Percentiles rank a stretch among this genome's conserved stretches.
These are phyloP conservation scores for Rhea pennata DNA, from an alignment of 2,113 vertebrate species.

Conservation along the genomic window DNA sequence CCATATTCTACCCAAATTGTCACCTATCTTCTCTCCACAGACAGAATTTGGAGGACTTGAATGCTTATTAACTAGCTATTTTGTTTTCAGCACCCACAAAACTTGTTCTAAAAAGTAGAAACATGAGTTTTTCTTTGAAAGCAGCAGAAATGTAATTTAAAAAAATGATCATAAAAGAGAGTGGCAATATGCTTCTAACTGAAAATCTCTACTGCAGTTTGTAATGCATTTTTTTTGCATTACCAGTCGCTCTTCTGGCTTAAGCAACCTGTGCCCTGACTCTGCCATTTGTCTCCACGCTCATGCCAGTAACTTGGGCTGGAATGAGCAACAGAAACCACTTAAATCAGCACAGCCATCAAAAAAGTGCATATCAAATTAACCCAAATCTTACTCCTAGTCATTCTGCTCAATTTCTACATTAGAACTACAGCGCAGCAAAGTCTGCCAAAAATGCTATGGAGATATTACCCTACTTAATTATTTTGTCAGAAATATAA, in stretches of 20 bases:
- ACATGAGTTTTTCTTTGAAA: background rate
- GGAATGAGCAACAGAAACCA: slow-evolving; percentile 47
- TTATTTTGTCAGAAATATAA: background rate
- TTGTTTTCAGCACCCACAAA: background rate
- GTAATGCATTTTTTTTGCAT: slow-evolving; percentile 55
- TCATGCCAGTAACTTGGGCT: slow-evolving; percentile 19
- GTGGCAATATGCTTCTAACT: background rate
- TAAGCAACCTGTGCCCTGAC: background rate
- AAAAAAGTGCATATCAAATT: slow-evolving; percentile 35
- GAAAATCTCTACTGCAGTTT: background rate
- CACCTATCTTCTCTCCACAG: background rate
- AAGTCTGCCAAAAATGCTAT: background rate
- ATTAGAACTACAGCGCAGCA: background rate
- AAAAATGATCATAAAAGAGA: background rate
- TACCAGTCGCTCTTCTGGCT: slow-evolving; percentile 27
- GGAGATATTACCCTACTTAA: background rate
- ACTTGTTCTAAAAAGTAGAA: background rate
- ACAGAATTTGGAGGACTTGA: background rate
- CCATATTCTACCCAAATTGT: background rate
- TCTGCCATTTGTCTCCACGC: slow-evolving; percentile 47
- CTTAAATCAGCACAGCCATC: slow-evolving; percentile 51
- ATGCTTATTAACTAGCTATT: background rate
- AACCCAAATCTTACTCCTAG: background rate
- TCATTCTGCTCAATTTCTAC: background rate
- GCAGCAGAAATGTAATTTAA: background rate